Evolutionary conservation across 2,797 vertebrate genomes (phyloP).

Genomic region (Monodelphis domestica): DNA sequence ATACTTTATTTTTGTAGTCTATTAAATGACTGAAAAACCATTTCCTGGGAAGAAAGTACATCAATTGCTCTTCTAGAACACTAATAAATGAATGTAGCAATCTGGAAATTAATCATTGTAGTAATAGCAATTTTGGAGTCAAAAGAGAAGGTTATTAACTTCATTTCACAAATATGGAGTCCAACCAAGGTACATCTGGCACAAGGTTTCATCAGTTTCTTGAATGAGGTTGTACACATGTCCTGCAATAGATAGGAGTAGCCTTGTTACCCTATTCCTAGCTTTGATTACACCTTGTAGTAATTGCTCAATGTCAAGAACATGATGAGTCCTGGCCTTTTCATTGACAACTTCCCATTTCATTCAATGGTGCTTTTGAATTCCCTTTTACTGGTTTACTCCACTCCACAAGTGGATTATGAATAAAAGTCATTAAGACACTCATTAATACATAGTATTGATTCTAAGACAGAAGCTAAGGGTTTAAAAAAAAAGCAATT

Average conservation of each 20-base stretch:
- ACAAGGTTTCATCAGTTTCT: constrained; percentile 95
- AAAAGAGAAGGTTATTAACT: constrained; percentile 33
- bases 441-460: no score
- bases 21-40: constrained; percentile 17
- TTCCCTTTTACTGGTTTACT: no score
- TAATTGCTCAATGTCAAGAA: constrained; percentile 96
- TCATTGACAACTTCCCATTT: no score
- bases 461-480: no score
- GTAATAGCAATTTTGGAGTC: constrained; percentile 10
- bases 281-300: constrained; percentile 98
- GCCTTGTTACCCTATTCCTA: constrained; percentile 95
- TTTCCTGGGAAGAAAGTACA: constrained; percentile 32
- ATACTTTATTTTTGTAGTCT: constrained; percentile 63
- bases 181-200: constrained; percentile 99
- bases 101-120: constrained; percentile 61
- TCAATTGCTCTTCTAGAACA: constrained; percentile 32
- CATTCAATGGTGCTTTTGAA: no score
- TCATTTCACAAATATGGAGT: constrained; percentile 93
- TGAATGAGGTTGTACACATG: constrained; percentile 99
- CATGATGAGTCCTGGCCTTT: constrained; percentile 99
- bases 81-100: constrained; percentile 13
- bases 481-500: no score
- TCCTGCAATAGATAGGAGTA: constrained; percentile 97
- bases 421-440: no score
- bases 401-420: no score